Evolutionary conservation across 2,113 vertebrate species (phyloP), one percentile per base, ranked within the genome.

Genomic region (Epinephelus lanceolatus): DNA sequence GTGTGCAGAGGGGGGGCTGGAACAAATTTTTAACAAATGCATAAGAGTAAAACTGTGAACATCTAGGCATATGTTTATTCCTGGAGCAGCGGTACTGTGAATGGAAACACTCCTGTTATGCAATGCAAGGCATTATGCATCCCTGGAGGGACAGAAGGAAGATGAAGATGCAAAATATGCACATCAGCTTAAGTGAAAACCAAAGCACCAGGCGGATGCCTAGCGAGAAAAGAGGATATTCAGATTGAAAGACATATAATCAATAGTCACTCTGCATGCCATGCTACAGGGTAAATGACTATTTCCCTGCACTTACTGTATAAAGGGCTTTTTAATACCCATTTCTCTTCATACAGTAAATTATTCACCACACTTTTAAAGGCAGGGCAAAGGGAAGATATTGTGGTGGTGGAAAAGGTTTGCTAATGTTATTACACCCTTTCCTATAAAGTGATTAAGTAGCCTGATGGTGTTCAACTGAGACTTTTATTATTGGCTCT

Each of bases 171-270:
- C 84, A 91, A 89, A 91, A 93, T 90, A 91, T 91, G 92, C 92
- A 94, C 88, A 93, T 92, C 87, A 76, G 49, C 91, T 93, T 94
- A 91, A 92, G 90, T 89, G 86, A 85, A 92, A 92, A 86, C 51
- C 73, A 67, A 78, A 90, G 89, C 80, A 62, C 14, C 23, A 79
- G 51, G 75, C 65, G 8, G 84, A 89, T 71, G 78, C 80, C 52
- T 51, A 6, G 66, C 14, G 15, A 72, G 70, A 85, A 84, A 76
- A 83, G 73, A 81, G 81, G 68, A 87, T 83, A 80, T 84, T 88
- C 72, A 86, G 71, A 87, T 85, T 91, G 86, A 91, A 90, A 86
- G 80, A 87, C 83, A 65, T 67, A 85, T 86, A 90, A 91, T 94
- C 92, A 92, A 93, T 89, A 89, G 86, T 82, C 73, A 67, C 68